Evolutionary conservation across 1,140 invertebrate species (phyloP), one percentile per base, ranked within the genome.

Genomic region (Trachelipus rathkii): DNA sequence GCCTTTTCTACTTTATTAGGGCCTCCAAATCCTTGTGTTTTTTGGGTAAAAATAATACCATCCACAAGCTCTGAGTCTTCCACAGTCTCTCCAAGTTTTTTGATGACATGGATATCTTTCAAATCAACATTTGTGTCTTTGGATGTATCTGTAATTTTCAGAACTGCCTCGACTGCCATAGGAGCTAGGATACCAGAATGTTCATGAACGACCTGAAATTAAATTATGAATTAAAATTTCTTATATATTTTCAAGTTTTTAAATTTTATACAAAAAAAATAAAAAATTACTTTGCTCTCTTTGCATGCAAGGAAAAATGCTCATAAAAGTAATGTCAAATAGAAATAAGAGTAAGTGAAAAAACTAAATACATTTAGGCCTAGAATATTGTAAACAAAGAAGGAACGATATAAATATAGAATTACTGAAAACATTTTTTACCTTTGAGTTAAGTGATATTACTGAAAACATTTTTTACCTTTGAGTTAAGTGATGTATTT

Each of bases 11-110:
- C 88, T 83, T 92, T 91, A 81, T 91, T 94, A 0, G 96, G 95
- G 6, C 95, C 96, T 84, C 95, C 95, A 60, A 93, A 89, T 83
- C 95, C 95, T 23, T 93, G 89, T 13, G 92, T 89, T 85, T 92
- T 93, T 83, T 96, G 94, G 50, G 93, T 92, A 79, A 99, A 95
- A 1, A 99, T 93, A 71, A 99, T 87, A 33, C 97, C 98, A 75
- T 98, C 93, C 75, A 99, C 89, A 21, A 99, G 85, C 87, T 98
- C 93, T 0, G 97, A 97, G 84, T 99, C 98, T 86, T 99, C 98
- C 5, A 99, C 92, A 21, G 97, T 99, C 23, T 96, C 96, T 69
- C 97, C 97, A 60, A 99, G 87, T 82, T 97, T 96, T 83, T 95
- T 95, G 75, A 98, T 93, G 10, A 99, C 91, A 88, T 96, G 97